phyloP scores from a whole-genome alignment of 1,140 invertebrate genomes.

The Bombus waltoni region DNA sequence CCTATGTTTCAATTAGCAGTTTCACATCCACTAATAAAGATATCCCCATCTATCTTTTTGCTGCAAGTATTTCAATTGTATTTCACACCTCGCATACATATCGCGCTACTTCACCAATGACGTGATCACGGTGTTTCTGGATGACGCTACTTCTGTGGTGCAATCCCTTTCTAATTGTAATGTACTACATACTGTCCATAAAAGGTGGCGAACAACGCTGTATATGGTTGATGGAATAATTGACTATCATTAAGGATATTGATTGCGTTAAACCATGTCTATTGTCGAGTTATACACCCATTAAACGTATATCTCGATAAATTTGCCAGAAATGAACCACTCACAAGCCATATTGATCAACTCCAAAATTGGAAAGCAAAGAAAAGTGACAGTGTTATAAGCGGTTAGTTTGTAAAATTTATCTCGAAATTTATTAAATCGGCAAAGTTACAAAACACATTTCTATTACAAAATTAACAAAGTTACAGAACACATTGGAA shows the following conservation, averaged over 20 bases:
- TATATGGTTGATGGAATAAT: constrained; percentile 24
- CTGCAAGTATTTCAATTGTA: not conserved
- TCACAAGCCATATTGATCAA: too few relatives aligned
- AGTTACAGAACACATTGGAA: not conserved
- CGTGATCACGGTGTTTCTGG: constrained; percentile 2
- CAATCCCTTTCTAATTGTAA: not conserved
- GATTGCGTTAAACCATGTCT: constrained; percentile 5
- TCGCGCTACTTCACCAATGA: not conserved
- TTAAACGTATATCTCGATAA: not conserved
- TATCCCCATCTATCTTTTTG: not conserved
- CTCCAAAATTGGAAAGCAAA: not conserved
- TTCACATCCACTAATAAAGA: not conserved
- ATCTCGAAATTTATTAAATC: too few relatives aligned
- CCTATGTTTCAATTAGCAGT: not conserved
- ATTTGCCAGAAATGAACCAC: not conserved
- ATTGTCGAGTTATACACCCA: not conserved
- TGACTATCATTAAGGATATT: constrained; percentile 16
- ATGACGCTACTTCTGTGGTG: not conserved
- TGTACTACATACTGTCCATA: not conserved
- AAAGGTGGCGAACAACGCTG: not conserved
- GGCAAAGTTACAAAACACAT: not conserved
- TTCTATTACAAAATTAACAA: not conserved
- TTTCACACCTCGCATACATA: not conserved
- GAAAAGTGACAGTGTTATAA: not conserved
- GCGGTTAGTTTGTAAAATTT: too few relatives aligned